A percentile compares a stretch with the other conserved stretches of the same genome.
Conservation (phyloP, 2,113 vertebrate species). For the Athene noctua region DNA sequence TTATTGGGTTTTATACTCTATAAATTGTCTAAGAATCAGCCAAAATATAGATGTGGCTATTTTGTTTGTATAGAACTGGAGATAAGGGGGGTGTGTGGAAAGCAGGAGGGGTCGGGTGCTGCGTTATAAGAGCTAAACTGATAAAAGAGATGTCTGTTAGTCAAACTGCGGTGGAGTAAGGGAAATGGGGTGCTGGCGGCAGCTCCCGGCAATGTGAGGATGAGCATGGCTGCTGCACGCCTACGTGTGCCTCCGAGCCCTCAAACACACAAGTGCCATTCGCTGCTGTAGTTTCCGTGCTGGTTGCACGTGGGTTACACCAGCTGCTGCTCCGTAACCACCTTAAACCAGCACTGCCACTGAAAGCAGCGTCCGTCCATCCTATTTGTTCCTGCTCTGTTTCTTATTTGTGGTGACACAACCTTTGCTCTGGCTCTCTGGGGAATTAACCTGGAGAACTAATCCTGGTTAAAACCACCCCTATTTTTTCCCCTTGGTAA, state of each 20-base stretch:
- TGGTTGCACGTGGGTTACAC: not conserved
- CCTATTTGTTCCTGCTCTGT: not conserved
- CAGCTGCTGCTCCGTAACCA: not conserved
- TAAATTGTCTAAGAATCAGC: not conserved
- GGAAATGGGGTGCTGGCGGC: not conserved
- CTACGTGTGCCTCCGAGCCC: accelerated
- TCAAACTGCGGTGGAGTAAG: not conserved
- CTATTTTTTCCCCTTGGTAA: not conserved
- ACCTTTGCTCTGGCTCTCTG: not conserved
- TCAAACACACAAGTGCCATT: accelerated
- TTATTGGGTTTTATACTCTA: not conserved
- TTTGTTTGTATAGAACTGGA: not conserved
- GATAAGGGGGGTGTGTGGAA: not conserved
- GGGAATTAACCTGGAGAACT: not conserved
- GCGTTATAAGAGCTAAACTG: not conserved
- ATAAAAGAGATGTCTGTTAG: accelerated
- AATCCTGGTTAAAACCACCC: not conserved
- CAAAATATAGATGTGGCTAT: not conserved
- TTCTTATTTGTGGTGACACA: not conserved
- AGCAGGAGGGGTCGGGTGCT: not conserved
- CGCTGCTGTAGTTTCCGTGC: not conserved
- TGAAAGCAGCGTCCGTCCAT: not conserved
- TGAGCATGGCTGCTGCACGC: not conserved
- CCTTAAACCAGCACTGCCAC: not conserved
- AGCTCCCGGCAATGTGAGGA: accelerated